Evolutionary conservation across 2,888 invertebrate species (phyloP), one percentile per base, ranked within the genome.

Genomic region (Mongoloraphidia duomilia): DNA sequence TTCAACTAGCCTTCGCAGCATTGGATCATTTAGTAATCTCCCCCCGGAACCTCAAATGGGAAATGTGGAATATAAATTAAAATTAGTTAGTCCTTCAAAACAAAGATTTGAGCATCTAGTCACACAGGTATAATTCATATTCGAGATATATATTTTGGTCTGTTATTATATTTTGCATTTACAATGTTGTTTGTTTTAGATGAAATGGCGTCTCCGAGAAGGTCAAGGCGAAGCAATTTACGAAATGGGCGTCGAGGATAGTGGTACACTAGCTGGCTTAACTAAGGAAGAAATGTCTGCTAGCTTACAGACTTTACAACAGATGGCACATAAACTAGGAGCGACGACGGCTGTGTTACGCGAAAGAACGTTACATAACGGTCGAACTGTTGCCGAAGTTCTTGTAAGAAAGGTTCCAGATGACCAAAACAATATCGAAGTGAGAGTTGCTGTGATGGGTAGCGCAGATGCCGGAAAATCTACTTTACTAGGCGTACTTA

Each of bases 211-310:
- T 0, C 75, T 99, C 9, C 80, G 91, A 0, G 93, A 94, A 67
- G 93, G 98, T 34, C 89, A 93, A 56, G 98, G 97, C 1, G 90
- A 93, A 66, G 96, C 96, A 0, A 91, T 98, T 54, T 98, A 99
- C 70, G 94, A 96, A 68, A 87, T 97, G 45, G 97, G 97, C 0
- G 92, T 93, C 2, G 83, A 90, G 50, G 93, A 92, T 68, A 87
- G 84, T 60, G 95, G 95, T 0, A 77, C 84, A 46, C 71, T 96
- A 56, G 79, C 86, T 9, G 97, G 97, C 4, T 75, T 97, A 8
- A 79, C 82, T 1, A 79, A 82, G 48, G 73, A 79, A 9, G 93
- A 94, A 49, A 84, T 98, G 75, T 77, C 80, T n/a, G 83, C 82
- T 3, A 94, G 94, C 44, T 70, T 97, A 51, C 76, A 77, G 49